A percentile compares a stretch with the other conserved stretches of the same genome.
phyloP scores from a whole-genome alignment of 2,888 invertebrate genomes.

The Dicyrtoma fusca region DNA sequence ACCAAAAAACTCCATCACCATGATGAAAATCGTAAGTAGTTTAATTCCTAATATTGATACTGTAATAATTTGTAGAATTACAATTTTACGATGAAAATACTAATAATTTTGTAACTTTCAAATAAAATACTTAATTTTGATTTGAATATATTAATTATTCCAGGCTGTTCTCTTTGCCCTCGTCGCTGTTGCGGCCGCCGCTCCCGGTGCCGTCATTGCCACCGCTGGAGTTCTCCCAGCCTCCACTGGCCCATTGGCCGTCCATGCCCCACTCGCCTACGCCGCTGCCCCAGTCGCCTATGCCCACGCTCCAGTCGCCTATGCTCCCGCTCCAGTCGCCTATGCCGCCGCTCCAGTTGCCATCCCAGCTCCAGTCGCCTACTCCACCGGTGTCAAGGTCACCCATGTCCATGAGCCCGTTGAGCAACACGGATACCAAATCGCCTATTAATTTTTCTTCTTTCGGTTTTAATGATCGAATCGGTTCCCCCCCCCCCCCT shows the following conservation, averaged over 20 bases:
- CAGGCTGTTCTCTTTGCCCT: conserved; percentile 47
- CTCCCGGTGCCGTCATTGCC: conserved; percentile 37
- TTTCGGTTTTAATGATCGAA: no score
- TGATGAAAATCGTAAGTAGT: conserved; percentile 24
- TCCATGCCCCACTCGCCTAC: no score
- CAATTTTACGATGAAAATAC: neutral
- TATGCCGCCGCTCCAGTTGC: conserved; percentile 25
- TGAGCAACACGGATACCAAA: conserved; percentile 58
- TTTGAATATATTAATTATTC: neutral
- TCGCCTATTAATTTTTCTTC: conserved; percentile 51
- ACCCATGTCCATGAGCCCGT: conserved; percentile 54
- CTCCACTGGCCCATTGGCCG: conserved; percentile 25
- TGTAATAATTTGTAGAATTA: neutral
- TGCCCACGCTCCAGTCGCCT: conserved; percentile 31
- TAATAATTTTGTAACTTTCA: neutral
- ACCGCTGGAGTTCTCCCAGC: conserved; percentile 33
- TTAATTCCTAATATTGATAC: neutral
- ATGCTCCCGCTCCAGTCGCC: conserved; percentile 35
- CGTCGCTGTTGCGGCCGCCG: conserved; percentile 50
- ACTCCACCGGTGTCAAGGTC: conserved; percentile 51
- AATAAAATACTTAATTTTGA: neutral
- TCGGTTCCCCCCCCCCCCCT: no score
- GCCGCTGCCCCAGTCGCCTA: conserved; percentile 40
- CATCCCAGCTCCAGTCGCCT: conserved; percentile 42
- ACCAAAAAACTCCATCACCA: neutral